Conservation (phyloP, 2,113 vertebrate genomes). For the Antechinus stuartii region DNA sequence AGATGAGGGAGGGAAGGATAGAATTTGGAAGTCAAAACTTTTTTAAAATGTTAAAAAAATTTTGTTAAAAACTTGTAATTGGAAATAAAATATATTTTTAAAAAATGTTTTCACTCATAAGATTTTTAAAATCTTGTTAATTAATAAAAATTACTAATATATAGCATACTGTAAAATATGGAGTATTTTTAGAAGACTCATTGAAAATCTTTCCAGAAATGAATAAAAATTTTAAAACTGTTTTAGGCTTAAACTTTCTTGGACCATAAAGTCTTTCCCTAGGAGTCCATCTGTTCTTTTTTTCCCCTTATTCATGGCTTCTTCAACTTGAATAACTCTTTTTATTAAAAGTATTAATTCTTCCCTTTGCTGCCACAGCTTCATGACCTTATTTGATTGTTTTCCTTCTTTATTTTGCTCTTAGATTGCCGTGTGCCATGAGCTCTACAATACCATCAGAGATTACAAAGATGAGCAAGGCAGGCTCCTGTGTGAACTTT, state of each 20-base stretch:
- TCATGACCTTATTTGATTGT: conserved; percentile 28
- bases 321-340: conserved; percentile 7
- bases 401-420: conserved; percentile 50
- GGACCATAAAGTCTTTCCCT: background rate
- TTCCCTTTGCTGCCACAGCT: background rate
- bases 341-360: conserved; percentile 28
- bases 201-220: conserved; percentile 38
- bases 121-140: conserved; percentile 22
- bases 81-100: no score
- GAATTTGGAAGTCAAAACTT: no score
- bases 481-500: conserved; percentile 96
- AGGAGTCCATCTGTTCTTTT: background rate
- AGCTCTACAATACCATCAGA: conserved; percentile 97
- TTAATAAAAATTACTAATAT: conserved; percentile 7
- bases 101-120: conserved; percentile 20
- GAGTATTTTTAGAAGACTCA: background rate
- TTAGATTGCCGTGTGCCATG: conserved; percentile 98
- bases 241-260: conserved; percentile 24
- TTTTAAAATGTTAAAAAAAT: no score
- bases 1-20: no score
- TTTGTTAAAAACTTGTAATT: no score
- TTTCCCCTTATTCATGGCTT: background rate
- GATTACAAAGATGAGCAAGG: conserved; percentile 99
- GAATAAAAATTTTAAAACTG: conserved; percentile 20
- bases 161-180: background rate